Base-by-base conservation (phyloP, 2,113 vertebrate genomes). In the Xiphophorus hellerii region DNA sequence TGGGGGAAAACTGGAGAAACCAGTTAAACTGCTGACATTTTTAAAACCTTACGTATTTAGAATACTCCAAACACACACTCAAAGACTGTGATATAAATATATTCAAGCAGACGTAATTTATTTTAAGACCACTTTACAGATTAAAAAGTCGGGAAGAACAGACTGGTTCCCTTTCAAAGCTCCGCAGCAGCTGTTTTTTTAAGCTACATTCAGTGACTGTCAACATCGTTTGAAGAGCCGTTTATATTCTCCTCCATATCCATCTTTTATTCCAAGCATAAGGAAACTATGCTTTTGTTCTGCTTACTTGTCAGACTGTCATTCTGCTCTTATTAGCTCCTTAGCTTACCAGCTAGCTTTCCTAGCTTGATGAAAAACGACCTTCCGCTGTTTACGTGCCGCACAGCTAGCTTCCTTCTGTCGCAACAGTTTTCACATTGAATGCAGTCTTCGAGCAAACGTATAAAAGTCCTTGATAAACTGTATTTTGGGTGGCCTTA, bases 331-430 rank as follows among this genome's bases (percentile, higher is more conserved):
- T 12, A 30, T 10, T 48, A 71, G 54, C 68, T 10, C 73, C 62
- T 82, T 90, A 88, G 84, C 84, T 66, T 14, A 8, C 1, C 22
- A 27, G 80, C 81, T 90, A 91, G 80, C 82, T 48, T 13, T 14
- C 17, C 70, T 12, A 65, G 65, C 70, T 90, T 76, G 69, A 78
- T 54, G 48, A 2, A 31, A 71, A 82, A 70, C 90, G 88, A 93
- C 90, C 92, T 92, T 90, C 87, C 90, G 27, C 22, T 69, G 76
- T 80, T 83, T 65, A 48, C 75, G 30, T 37, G 29, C 65, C 29
- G 20, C 20, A 0, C 9, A 0, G 67, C 63, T 74, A 65, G 42
- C 4, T 35, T 69, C 8, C 27, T 78, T 80, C 63, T 8, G 51
- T 62, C 64, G 11, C 76, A 9, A 30, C 44, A 20, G 20, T 28